Percentiles rank a stretch among this genome's conserved stretches.
phyloP scores from a whole-genome alignment of 2,888 invertebrate species.

The Axea sp. region DNA sequence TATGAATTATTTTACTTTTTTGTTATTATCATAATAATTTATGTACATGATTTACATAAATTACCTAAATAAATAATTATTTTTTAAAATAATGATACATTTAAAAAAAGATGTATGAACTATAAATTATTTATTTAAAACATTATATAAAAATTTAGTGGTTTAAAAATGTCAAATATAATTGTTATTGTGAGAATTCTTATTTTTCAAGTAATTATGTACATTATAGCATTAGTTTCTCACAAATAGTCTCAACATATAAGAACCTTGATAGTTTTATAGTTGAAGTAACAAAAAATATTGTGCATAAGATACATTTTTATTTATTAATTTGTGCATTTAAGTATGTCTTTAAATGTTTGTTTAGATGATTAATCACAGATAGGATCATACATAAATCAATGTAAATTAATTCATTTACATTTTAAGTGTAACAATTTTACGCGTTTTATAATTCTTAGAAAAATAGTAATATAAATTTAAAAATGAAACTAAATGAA shows the following conservation, averaged over 20 bases:
- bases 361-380: slow-evolving; percentile 54
- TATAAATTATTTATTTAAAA: slow-evolving; percentile 17
- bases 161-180: slow-evolving; percentile 31
- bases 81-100: slow-evolving; percentile 11
- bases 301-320: slow-evolving; percentile 44
- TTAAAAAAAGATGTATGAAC: slow-evolving; percentile 25
- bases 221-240: slow-evolving; percentile 27
- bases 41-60: slow-evolving; percentile 52
- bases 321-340: slow-evolving; percentile 44
- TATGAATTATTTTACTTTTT: no score
- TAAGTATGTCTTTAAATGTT: slow-evolving; percentile 32
- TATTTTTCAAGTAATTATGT: slow-evolving; percentile 37
- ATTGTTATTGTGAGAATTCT: slow-evolving; percentile 24
- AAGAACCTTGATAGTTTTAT: slow-evolving; percentile 39
- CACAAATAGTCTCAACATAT: slow-evolving; percentile 29
- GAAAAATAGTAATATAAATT: slow-evolving; percentile 43
- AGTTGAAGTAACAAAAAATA: slow-evolving; percentile 28
- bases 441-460: slow-evolving; percentile 18
- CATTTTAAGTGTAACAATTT: slow-evolving; percentile 11
- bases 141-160: slow-evolving; percentile 19
- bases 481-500: slow-evolving; percentile 2
- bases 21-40: slow-evolving; percentile 25
- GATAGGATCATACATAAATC: slow-evolving; percentile 31
- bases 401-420: slow-evolving; percentile 2
- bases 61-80: slow-evolving; percentile 35